Base-by-base conservation (phyloP, 2,113 vertebrate genomes). In the Oxyruncus cristatus region DNA sequence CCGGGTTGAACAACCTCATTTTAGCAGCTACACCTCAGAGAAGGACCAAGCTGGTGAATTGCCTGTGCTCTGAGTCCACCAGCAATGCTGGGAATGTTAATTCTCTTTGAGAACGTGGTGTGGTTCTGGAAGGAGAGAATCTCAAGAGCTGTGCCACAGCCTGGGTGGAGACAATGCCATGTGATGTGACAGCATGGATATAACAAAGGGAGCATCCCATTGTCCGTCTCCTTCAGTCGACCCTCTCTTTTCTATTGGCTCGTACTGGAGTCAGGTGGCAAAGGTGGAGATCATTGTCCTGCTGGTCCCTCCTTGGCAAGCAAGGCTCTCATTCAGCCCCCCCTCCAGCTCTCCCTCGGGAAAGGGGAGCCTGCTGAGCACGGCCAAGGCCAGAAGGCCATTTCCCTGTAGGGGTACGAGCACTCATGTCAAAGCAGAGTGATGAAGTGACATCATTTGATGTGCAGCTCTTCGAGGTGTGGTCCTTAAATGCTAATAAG, bases 211-310 rank as follows among this genome's bases (percentile, higher is more conserved):
- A 46, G 12, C 14, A 6, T 68, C 65, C 14, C 16, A 4, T 22
- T 17, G 12, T 46, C 9, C 59, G 33, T 42, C 73, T 58, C 33
- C 27, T 47, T 11, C 19, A 8, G 65, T 3, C 52, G 58, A 22
- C 62, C 27, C 23, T 58, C 61, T 47, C n/a, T 49, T 50, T 37
- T 44, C 37, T 68, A 1, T 30, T 13, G 33, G 32, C 44, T 83
- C 23, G 3, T 28, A 5, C 17, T 1, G 4, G 26, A 56, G 50
- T 33, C 26, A 11, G 18, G 16, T 53, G 49, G 44, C 14, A 52
- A 26, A 6, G 26, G 55, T 5, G 33, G 55, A 53, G 35, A 9
- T 22, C 5, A 3, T 4, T 12, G n/a, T 8, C 1, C 0, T 27
- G 50, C 37, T 30, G 55, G 26, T 53, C 35, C 5, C 19, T 42